phyloP scores from a whole-genome alignment of 2,888 invertebrate genomes.

The Cacoxenus indagator region DNA sequence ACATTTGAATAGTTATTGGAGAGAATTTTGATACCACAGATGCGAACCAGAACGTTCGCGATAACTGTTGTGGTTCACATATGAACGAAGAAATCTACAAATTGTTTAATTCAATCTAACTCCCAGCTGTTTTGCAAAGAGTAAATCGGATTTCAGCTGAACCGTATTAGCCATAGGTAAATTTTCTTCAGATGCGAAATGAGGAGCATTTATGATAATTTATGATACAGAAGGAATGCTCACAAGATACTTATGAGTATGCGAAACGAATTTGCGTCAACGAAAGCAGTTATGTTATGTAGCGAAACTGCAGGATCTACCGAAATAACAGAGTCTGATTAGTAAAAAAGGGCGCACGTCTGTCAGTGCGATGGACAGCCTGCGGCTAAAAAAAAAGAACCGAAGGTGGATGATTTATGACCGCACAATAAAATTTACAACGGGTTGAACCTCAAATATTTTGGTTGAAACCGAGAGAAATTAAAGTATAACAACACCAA shows the following conservation, averaged over 20 bases:
- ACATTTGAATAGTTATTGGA: too few species aligned
- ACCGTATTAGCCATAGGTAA: slow-evolving; percentile 24
- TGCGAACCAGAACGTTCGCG: too few species aligned
- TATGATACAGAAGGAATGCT: slow-evolving; percentile 38
- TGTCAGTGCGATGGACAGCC: slow-evolving; percentile 4
- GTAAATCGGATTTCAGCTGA: too few species aligned
- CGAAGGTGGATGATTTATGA: slow-evolving; percentile 47
- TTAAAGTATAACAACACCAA: slow-evolving; percentile 40
- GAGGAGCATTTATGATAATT: slow-evolving; percentile 48
- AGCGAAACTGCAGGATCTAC: slow-evolving; percentile 42
- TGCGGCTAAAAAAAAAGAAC: slow-evolving; percentile 41
- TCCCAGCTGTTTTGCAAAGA: too few species aligned
- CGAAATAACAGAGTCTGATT: slow-evolving; percentile 15
- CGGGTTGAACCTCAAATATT: slow-evolving; percentile 62
- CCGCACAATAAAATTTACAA: slow-evolving; percentile 53
- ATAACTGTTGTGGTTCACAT: too few species aligned
- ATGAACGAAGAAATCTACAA: too few species aligned
- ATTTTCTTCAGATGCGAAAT: neutral
- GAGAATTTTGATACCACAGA: too few species aligned
- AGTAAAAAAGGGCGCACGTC: slow-evolving; percentile 34
- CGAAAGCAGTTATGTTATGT: slow-evolving; percentile 40
- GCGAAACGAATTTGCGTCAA: slow-evolving; percentile 26
- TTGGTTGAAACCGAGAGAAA: slow-evolving; percentile 46
- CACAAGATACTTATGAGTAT: slow-evolving; percentile 28
- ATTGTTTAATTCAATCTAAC: too few species aligned